These are phyloP conservation scores for Pygocentrus nattereri DNA, from an alignment of 2,797 vertebrate species.

Conservation along the genomic window DNA sequence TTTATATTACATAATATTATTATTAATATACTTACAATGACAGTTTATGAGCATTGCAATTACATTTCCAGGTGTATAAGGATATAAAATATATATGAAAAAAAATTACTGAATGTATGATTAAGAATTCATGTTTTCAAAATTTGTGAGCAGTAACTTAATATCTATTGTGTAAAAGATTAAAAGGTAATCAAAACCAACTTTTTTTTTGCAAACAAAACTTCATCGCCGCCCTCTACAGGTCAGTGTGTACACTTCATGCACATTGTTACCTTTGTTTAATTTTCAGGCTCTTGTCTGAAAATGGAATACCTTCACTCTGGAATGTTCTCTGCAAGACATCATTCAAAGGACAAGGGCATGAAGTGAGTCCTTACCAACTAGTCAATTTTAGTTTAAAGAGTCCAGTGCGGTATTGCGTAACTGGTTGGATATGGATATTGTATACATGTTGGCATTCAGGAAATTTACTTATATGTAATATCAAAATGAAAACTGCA, in stretches of 20 bases:
- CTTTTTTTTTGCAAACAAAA: not conserved
- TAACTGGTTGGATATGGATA: not conserved
- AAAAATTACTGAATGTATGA: not conserved
- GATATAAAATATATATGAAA: no score
- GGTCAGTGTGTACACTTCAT: not conserved
- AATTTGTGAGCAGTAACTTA: not conserved
- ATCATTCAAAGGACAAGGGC: constrained; percentile 38
- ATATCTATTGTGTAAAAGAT: no score
- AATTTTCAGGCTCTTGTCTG: constrained; percentile 38
- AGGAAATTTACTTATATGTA: no score
- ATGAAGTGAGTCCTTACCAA: constrained; percentile 29
- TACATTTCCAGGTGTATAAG: not conserved
- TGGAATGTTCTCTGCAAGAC: constrained; percentile 18
- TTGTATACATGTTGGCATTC: no score
- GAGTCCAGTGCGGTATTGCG: not conserved
- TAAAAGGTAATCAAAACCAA: not conserved
- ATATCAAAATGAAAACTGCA: no score
- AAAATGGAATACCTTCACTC: constrained; percentile 31
- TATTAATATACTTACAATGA: not conserved
- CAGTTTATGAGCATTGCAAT: not conserved
- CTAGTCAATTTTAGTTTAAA: not conserved
- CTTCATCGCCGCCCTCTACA: constrained; percentile 35
- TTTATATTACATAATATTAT: no score
- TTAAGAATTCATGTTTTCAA: not conserved
- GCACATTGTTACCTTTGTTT: not conserved